These are phyloP conservation scores for Otolemur garnettii DNA, from an alignment of 2,113 vertebrate genomes.

Conservation along the genomic window DNA sequence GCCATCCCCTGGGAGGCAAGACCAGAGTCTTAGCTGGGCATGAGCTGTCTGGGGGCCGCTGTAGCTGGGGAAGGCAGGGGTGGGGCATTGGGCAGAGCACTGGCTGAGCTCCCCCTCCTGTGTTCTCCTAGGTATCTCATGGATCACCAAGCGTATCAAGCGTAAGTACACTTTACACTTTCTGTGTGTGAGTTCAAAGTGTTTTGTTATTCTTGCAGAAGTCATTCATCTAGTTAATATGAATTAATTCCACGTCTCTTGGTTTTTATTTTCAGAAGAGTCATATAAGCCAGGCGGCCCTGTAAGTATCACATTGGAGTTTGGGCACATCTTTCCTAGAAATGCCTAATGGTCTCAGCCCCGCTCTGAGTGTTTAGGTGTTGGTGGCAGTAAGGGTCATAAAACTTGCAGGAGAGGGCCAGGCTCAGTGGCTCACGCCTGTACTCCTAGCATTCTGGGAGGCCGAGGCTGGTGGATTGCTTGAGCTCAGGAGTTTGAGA, in stretches of 20 bases:
- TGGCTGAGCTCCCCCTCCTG: rapidly evolving
- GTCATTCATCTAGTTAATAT: rapidly evolving
- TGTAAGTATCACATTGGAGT: background rate
- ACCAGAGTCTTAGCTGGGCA: too few relatives aligned
- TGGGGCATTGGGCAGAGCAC: rapidly evolving
- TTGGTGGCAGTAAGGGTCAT: rapidly evolving
- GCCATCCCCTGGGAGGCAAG: rapidly evolving
- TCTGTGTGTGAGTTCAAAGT: rapidly evolving
- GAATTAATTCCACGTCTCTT: background rate
- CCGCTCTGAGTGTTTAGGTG: background rate
- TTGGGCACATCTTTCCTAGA: background rate
- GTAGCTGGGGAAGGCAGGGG: rapidly evolving
- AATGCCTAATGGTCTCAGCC: too few relatives aligned
- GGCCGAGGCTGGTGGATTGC: too few relatives aligned
- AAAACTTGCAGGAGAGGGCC: background rate
- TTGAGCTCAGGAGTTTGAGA: too few relatives aligned
- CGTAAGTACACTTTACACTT: rapidly evolving
- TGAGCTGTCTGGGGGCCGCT: rapidly evolving
- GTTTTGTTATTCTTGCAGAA: rapidly evolving
- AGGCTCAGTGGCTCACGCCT: too few relatives aligned
- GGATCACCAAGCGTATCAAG: rapidly evolving
- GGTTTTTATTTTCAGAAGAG: background rate
- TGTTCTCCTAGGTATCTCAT: background rate
- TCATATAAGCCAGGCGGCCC: rapidly evolving
- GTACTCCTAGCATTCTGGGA: too few relatives aligned